A percentile compares a stretch with the other conserved stretches of the same genome.
These are phyloP conservation scores for Hydractinia echinata DNA, from an alignment of 30 jellyfish, hydroid and myxozoan genomes.

Conservation along the genomic window DNA sequence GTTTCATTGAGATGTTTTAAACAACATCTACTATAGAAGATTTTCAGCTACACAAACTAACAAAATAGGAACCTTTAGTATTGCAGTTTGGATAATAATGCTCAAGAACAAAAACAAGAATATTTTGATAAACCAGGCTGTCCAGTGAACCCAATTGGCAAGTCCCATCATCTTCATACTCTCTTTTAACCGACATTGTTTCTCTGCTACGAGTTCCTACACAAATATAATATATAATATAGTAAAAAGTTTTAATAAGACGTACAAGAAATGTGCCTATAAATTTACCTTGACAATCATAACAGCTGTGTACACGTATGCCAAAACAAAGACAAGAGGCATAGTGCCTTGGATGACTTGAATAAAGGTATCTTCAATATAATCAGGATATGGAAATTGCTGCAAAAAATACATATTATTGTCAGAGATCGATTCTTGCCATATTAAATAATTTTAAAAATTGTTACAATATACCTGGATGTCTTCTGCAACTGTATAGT, in stretches of 20 bases:
- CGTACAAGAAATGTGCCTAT: neutral
- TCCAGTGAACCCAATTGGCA: slow-evolving; percentile 96
- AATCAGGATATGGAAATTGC: slow-evolving; percentile 94
- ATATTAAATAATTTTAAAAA: neutral
- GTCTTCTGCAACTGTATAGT: neutral
- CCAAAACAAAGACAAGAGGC: slow-evolving; percentile 82
- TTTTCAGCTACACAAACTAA: too few species aligned
- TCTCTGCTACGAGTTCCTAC: slow-evolving; percentile 95
- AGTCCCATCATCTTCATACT: slow-evolving; percentile 99
- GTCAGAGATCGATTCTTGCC: too few species aligned
- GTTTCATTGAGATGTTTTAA: neutral
- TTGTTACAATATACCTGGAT: slow-evolving; percentile 12
- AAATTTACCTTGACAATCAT: slow-evolving; percentile 63
- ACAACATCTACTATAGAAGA: too few species aligned
- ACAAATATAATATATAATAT: neutral
- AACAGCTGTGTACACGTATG: slow-evolving; percentile 82
- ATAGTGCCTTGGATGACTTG: slow-evolving; percentile 47
- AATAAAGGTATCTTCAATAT: slow-evolving; percentile 52
- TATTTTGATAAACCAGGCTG: slow-evolving; percentile 81
- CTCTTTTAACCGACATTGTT: slow-evolving; percentile 81
- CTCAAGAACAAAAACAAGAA: slow-evolving; percentile 52
- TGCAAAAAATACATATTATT: neutral
- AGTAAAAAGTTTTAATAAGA: neutral
- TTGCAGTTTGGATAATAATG: slow-evolving; percentile 40
- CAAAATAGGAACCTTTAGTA: slow-evolving; percentile 56